Percentiles rank a stretch among this genome's conserved stretches.
Conservation (phyloP, 23 tunicate genomes). For the Ascidia mentula region DNA sequence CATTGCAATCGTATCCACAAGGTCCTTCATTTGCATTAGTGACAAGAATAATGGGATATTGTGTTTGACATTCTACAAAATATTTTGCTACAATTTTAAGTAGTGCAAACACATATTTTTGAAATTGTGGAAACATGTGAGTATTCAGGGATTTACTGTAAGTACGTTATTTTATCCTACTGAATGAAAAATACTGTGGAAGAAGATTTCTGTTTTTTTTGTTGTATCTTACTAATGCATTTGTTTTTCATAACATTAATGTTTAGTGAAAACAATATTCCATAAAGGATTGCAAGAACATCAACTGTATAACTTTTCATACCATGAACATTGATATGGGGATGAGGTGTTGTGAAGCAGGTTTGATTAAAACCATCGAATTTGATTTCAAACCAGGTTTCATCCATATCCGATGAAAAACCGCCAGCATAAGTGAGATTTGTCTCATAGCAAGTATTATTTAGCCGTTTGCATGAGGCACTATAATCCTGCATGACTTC, state of each 20-base stretch:
- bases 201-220: no score
- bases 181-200: no score
- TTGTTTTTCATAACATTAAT: no score
- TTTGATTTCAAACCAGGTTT: not conserved
- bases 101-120: no score
- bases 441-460: not conserved
- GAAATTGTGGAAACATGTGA: no score
- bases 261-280: no score
- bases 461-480: not conserved
- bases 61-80: not conserved
- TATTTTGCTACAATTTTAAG: no score
- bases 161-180: no score
- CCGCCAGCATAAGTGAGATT: not conserved
- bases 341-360: not conserved
- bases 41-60: not conserved
- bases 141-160: no score
- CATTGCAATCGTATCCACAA: not conserved
- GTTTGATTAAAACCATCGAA: not conserved
- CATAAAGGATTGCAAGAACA: no score
- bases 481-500: not conserved
- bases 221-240: no score
- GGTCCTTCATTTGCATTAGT: not conserved
- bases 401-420: not conserved
- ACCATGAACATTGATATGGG: not conserved
- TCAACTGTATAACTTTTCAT: no score